These are phyloP conservation scores for Chalcis sispes DNA, from an alignment of 2,888 invertebrate genomes.

Conservation along the genomic window DNA sequence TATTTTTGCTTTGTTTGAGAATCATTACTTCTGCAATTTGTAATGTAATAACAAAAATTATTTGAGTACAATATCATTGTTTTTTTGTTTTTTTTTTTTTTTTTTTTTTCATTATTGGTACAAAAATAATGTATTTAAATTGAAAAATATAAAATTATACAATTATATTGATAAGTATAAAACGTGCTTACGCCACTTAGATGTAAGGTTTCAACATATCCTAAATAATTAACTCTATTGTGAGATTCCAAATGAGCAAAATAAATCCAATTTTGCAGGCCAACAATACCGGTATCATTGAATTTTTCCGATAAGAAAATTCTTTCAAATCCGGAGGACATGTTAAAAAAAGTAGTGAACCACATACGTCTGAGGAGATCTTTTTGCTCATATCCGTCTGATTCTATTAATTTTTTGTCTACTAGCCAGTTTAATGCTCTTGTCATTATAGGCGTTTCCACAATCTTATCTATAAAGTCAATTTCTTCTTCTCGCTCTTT, in stretches of 20 bases:
- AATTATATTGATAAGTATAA: too few species aligned
- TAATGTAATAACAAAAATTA: too few species aligned
- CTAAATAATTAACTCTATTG: conserved; percentile 85
- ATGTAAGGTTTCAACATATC: conserved; percentile 83
- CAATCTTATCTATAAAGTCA: conserved; percentile 65
- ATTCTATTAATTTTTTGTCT: conserved; percentile 64
- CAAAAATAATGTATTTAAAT: too few species aligned
- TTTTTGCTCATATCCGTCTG: conserved; percentile 78
- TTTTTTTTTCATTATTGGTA: too few species aligned
- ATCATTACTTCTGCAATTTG: too few species aligned
- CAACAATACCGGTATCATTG: conserved; percentile 82
- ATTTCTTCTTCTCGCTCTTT: conserved; percentile 65
- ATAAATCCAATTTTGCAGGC: conserved; percentile 94
- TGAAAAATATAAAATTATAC: too few species aligned
- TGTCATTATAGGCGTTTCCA: conserved; percentile 68
- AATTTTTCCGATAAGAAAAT: conserved; percentile 92
- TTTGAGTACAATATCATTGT: too few species aligned
- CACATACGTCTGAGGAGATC: conserved; percentile 85
- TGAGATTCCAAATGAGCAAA: conserved; percentile 80
- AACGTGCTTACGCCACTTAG: conserved; percentile 81
- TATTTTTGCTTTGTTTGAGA: too few species aligned
- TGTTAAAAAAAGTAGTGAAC: conserved; percentile 86
- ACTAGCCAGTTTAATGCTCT: conserved; percentile 67
- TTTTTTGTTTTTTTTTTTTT: too few species aligned
- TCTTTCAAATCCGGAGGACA: conserved; percentile 95